Percentiles rank a stretch among this genome's conserved stretches.
Conservation (phyloP, 2,797 vertebrate species). For the Neosalanx taihuensis region DNA sequence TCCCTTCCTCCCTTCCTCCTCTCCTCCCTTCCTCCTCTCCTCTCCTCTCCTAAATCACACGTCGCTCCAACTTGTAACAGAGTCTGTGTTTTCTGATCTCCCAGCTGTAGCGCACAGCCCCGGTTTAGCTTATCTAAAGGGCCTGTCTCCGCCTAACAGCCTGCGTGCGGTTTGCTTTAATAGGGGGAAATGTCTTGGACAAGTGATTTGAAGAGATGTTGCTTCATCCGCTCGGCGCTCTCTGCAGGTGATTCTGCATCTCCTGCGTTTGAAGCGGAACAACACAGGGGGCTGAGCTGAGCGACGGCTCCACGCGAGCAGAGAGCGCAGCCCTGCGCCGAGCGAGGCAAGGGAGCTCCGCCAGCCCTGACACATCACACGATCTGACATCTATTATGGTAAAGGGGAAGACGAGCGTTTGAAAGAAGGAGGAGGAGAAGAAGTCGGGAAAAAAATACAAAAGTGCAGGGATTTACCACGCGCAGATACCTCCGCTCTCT, state of each 20-base stretch:
- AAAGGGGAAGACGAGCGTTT: constrained; percentile 98
- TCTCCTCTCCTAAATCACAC: constrained; percentile 54
- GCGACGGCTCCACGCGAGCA: constrained; percentile 85
- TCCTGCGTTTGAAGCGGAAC: constrained; percentile 92
- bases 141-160: constrained; percentile 84
- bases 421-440: constrained; percentile 81
- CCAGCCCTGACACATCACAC: constrained; percentile 97
- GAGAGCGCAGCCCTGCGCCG: constrained; percentile 92
- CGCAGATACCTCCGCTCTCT: constrained; percentile 66
- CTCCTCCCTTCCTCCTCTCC: constrained; percentile 11
- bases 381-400: constrained; percentile 99
- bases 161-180: constrained; percentile 87
- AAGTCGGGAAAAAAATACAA: constrained; percentile 80
- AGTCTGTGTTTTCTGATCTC: constrained; percentile 76
- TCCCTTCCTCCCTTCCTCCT: background rate
- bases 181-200: constrained; percentile 97
- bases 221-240: constrained; percentile 90
- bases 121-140: constrained; percentile 77
- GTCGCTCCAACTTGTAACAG: constrained; percentile 59
- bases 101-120: constrained; percentile 75
- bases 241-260: constrained; percentile 93
- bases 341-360: constrained; percentile 56
- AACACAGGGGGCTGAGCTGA: constrained; percentile 96
- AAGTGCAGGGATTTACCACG: constrained; percentile 95
- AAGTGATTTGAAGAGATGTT: constrained; percentile 99